Evolutionary conservation across 2,797 vertebrate genomes (phyloP).

Genomic region (Chiloscyllium punctatum): DNA sequence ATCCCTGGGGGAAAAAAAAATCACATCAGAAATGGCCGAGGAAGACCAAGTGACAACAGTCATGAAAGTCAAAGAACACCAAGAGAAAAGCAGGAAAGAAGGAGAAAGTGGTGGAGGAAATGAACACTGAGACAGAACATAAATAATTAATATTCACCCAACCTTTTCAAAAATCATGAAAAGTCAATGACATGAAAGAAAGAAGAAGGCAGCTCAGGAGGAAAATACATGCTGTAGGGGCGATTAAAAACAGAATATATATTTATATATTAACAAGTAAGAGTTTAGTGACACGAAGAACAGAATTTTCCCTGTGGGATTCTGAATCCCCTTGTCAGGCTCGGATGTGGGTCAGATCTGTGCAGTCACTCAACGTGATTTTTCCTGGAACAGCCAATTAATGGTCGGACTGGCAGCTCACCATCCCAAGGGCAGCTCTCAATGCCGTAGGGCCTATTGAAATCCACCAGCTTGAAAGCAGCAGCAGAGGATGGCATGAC

Average conservation of each 20-base stretch:
- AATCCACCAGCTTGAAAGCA: no score
- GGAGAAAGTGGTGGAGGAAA: background rate
- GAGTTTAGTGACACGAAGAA: background rate
- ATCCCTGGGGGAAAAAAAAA: background rate
- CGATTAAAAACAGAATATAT: background rate
- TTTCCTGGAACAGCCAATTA: no score
- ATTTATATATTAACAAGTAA: background rate
- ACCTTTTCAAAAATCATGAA: background rate
- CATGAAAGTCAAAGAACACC: background rate
- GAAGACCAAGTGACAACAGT: background rate
- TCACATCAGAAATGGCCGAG: background rate
- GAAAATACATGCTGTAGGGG: background rate
- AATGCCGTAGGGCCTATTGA: background rate
- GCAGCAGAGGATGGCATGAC: no score
- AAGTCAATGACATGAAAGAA: background rate
- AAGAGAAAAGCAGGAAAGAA: background rate
- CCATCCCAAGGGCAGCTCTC: background rate
- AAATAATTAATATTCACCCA: background rate
- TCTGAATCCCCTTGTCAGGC: background rate
- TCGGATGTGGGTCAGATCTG: no score
- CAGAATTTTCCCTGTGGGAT: background rate
- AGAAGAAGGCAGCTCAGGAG: no score
- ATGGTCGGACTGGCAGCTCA: background rate
- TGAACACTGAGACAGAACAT: background rate
- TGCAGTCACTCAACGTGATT: no score